Evolutionary conservation across 2,797 vertebrate species (phyloP), one percentile per base, ranked within the genome.

Genomic region (Muraenolepis orangiensis): DNA sequence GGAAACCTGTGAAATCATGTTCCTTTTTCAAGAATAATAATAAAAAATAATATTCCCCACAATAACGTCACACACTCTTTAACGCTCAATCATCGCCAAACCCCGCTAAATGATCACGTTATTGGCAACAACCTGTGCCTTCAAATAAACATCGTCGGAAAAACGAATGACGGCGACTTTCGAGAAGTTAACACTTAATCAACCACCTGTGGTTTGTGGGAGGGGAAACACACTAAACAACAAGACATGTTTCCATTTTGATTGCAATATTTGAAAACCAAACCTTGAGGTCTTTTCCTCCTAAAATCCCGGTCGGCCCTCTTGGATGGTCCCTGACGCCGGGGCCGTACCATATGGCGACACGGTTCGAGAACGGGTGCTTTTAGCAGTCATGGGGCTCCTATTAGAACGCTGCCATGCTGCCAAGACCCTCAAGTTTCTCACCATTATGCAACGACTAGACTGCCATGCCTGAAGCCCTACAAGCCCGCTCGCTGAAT

Each of bases 401-500:
- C 69, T 40, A 70, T 69, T 79, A 66, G 57, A 66, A 29, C 76
- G 42, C 16, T 71, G 36, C 67, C 64, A 1, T 69, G 66, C n/a
- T 26, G 31, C 7, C 74, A 31, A n/a, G 82, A 79, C 80, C 72
- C 72, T 76, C 23, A 70, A 23, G 23, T 11, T 36, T 36, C 20
- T 5, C 20, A 31, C 28, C 29, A 32, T 30, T 87, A 80, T 77
- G 75, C 73, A 30, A 18, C 16, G 8, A 18, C 46, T 70, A 87
- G 69, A 85, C 80, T 68, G 81, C 74, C 70, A 72, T 77, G 82
- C 83, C 78, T 79, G 71, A 83, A 88, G 85, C 83, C 74, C 34
- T 42, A 80, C 83, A 77, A 79, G 83, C 46, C 73, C 18, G 0
- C 61, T 67, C n/a, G n/a, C 82, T 90, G 82, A 87, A 91, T 91